Evolutionary conservation across 2,797 vertebrate genomes (phyloP), one percentile per base, ranked within the genome.

Genomic region (Galago senegalensis): DNA sequence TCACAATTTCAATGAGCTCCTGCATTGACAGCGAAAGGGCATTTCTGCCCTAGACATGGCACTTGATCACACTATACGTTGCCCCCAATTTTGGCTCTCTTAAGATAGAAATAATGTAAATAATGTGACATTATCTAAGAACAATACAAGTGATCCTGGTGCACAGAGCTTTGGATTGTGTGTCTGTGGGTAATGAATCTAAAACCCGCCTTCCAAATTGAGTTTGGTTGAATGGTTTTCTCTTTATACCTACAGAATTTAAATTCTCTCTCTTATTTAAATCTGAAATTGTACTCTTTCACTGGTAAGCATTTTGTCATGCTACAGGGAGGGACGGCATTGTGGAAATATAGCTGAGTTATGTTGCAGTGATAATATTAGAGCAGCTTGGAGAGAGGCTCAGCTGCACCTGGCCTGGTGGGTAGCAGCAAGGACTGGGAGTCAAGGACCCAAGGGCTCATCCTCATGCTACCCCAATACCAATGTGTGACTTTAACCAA

Each of bases 191-290:
- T 72, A 69, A 86, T 37, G 25, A 92, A 46, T 89, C 34, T 69
- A 83, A 93, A 83, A 40, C 13, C 5, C 25, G 53, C n/a, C 58
- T 89, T 96, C 73, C 73, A 94, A 79, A 94, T 14, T 65, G 34
- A 89, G 43, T 93, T 76, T 93, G 40, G 58, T 70, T 76, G 94
- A 81, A 83, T 92, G 60, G 76, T 87, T 87, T 91, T 34, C 77
- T 53, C 25, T 80, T 8, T 63, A 27, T 14, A 69, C 85, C 49
- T 89, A 87, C 7, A 23, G 60, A 58, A 88, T 93, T 94, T 95
- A 93, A 85, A 89, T 81, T 93, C 23, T 72, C 82, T 91, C 56
- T 92, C 34, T 86, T 96, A 75, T 90, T 95, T 95, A 91, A 89
- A 58, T 81, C 49, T 82, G 65, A 70, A 95, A 84, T 73, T 79